These are phyloP conservation scores for Epinephelus malabaricus DNA, from an alignment of 2,797 vertebrate genomes.

Conservation along the genomic window DNA sequence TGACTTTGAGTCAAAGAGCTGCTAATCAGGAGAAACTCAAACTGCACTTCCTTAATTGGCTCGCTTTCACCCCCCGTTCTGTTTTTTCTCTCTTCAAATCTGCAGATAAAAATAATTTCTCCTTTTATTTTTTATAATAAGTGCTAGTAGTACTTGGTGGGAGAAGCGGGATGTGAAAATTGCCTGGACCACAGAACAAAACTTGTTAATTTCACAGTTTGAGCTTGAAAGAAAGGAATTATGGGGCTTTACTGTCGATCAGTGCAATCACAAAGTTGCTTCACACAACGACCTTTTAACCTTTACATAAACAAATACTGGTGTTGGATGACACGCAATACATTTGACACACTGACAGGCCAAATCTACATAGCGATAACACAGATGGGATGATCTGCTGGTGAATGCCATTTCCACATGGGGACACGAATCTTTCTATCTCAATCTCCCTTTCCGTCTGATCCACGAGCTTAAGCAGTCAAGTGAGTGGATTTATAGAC, in stretches of 20 bases:
- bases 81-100: slow-evolving; percentile 44
- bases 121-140: slow-evolving; percentile 32
- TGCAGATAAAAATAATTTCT: slow-evolving; percentile 54
- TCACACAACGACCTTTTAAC: neutral
- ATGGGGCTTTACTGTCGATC: slow-evolving; percentile 29
- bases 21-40: slow-evolving; percentile 61
- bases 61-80: slow-evolving; percentile 35
- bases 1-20: slow-evolving; percentile 59
- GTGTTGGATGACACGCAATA: neutral
- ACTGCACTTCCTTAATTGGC: slow-evolving; percentile 69
- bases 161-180: slow-evolving; percentile 62
- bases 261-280: slow-evolving; percentile 1
- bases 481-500: slow-evolving; percentile 84
- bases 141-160: slow-evolving; percentile 22
- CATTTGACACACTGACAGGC: neutral
- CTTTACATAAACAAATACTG: neutral
- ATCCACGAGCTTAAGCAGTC: slow-evolving; percentile 78
- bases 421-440: slow-evolving; percentile 63
- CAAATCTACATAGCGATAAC: slow-evolving; percentile 37
- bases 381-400: slow-evolving; percentile 57
- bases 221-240: slow-evolving; percentile 40
- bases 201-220: slow-evolving; percentile 51
- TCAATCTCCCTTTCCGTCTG: slow-evolving; percentile 69
- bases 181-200: slow-evolving; percentile 37
- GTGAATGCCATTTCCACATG: slow-evolving; percentile 46